These are phyloP conservation scores for Eupithecia pulchellata DNA, from an alignment of 2,888 invertebrate genomes.

Conservation along the genomic window DNA sequence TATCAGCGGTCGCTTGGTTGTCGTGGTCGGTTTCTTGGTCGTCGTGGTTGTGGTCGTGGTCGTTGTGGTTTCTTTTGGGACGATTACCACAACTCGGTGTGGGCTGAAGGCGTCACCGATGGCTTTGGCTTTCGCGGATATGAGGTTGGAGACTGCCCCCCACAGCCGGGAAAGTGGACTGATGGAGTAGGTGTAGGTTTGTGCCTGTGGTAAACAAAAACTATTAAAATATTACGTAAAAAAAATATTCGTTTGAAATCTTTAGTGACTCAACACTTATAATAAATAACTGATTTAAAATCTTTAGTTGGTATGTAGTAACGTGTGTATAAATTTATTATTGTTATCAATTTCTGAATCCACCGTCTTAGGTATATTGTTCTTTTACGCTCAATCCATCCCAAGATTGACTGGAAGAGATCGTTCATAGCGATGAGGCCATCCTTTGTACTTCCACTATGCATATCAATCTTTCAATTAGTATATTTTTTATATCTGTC, in stretches of 20 bases:
- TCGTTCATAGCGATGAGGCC: neutral
- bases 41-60: slow-evolving; percentile 18
- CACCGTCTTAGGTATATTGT: no score
- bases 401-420: neutral
- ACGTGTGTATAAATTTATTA: no score
- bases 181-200: slow-evolving; percentile 26
- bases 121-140: slow-evolving; percentile 36
- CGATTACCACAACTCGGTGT: slow-evolving; percentile 32
- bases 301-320: no score
- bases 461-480: no score
- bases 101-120: slow-evolving; percentile 30
- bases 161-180: slow-evolving; percentile 25
- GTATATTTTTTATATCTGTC: no score
- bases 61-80: slow-evolving; percentile 12
- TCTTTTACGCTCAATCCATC: no score
- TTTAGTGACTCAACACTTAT: no score
- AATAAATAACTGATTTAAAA: no score
- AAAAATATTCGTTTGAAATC: no score
- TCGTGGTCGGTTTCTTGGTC: slow-evolving; percentile 13
- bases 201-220: slow-evolving; percentile 17
- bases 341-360: no score
- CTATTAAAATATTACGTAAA: no score
- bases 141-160: slow-evolving; percentile 24
- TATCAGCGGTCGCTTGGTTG: slow-evolving; percentile 16
- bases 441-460: no score